Evolutionary conservation across 2,113 vertebrate genomes (phyloP), one percentile per base, ranked within the genome.

Genomic region (Lepidothrix coronata): DNA sequence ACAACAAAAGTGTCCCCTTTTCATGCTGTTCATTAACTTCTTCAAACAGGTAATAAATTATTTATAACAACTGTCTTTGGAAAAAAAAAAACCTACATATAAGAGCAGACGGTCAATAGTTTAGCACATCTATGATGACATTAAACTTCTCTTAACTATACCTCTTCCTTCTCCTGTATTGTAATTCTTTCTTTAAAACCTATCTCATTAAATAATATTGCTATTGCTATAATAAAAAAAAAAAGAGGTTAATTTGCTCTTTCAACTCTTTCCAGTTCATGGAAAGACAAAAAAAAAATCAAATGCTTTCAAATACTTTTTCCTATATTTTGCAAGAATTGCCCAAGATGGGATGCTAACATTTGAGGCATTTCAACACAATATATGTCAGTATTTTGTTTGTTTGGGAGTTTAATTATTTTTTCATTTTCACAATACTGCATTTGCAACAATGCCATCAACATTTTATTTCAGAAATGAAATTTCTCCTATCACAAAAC

Each of bases 41-140:
- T 96, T 96, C 93, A 97, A 98, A 97, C 88, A 96, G 48, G 67
- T 95, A 96, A 97, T 97, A 96, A 97, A 97, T 97, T 10, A 97
- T 97, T 97, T 94, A 97, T 97, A 97, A 91, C 62, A 95, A 93
- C 73, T 59, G 46, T 49, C 71, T 94, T 62, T 78, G 89, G 70
- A 82, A 90, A 95, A 89, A 41, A 89, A 90, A 95, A 85, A 7
- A 27, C 75, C 4, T 31, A 58, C 21, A 51, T 62, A 16, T 35
- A 66, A 86, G 27, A 90, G 63, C 46, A 95, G 31, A 4, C 0
- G 1, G 66, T 89, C 80, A 96, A 88, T 71, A 78, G 83, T 65
- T 95, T 78, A 72, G 72, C 59, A 55, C 61, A 78, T 85, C 86
- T 85, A 39, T 74, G 27, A 48, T 30, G 44, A 91, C 52, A 74